These are phyloP conservation scores for Sminthopsis crassicaudata DNA, from an alignment of 2,113 vertebrate species.

Conservation along the genomic window DNA sequence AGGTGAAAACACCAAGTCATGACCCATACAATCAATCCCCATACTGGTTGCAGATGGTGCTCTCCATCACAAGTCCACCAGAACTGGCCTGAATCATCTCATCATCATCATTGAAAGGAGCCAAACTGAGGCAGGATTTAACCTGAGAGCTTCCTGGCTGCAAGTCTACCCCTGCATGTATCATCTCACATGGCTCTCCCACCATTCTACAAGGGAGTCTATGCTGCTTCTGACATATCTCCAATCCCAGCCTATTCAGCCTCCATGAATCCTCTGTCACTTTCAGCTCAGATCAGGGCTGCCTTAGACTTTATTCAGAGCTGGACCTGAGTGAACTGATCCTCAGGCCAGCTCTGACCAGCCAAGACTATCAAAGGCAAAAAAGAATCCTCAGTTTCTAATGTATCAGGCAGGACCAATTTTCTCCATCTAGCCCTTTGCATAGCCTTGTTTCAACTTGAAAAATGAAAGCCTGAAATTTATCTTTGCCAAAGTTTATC, in stretches of 20 bases:
- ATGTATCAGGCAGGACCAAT: not conserved
- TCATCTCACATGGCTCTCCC: not conserved
- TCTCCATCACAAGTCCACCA: no score
- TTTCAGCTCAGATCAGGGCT: not conserved
- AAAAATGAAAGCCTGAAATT: conserved; percentile 41
- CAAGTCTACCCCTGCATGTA: not conserved
- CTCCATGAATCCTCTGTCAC: not conserved
- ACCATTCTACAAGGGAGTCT: not conserved
- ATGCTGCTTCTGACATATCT: not conserved
- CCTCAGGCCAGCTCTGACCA: not conserved
- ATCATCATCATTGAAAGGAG: no score
- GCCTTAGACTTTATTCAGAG: not conserved
- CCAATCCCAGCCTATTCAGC: not conserved
- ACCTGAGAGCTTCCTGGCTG: not conserved
- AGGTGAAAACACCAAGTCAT: no score
- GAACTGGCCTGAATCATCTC: no score
- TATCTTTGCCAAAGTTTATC: conserved; percentile 25
- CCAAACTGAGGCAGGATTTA: not conserved
- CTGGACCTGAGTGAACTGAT: not conserved
- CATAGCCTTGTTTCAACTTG: conserved; percentile 37
- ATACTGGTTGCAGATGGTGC: not conserved
- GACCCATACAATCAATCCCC: no score
- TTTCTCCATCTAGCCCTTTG: not conserved
- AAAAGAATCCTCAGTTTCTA: not conserved
- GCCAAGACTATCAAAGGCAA: not conserved